Conservation (phyloP, 2,797 vertebrate species). For the Pyrocephalus nanus region DNA sequence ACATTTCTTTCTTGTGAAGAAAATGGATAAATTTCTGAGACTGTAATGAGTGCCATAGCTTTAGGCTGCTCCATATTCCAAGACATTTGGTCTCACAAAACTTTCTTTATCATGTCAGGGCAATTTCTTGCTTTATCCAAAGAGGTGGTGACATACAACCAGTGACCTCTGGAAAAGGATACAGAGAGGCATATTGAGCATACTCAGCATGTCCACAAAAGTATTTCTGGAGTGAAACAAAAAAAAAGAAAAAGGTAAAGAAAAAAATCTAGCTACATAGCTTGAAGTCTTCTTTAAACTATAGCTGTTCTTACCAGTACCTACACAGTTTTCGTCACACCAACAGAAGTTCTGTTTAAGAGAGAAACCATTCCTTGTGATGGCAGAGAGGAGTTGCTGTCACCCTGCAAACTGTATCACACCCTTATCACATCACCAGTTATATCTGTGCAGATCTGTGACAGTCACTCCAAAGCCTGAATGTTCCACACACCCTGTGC, state of each 20-base stretch:
- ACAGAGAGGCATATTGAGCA: background rate
- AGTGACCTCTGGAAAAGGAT: background rate
- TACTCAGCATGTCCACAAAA: background rate
- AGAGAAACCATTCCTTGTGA: background rate
- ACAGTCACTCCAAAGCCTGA: background rate
- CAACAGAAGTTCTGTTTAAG: background rate
- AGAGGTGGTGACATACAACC: background rate
- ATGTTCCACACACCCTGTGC: background rate
- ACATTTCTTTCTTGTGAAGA: background rate
- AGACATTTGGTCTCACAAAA: background rate
- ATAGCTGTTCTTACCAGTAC: background rate
- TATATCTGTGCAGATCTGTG: background rate
- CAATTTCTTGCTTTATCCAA: background rate
- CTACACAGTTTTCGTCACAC: background rate
- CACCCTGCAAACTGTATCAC: background rate
- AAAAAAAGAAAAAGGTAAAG: background rate
- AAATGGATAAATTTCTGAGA: background rate
- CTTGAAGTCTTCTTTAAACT: background rate
- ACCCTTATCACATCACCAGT: background rate
- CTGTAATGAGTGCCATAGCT: background rate
- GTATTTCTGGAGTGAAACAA: background rate
- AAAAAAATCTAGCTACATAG: fast-evolving
- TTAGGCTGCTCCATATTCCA: background rate
- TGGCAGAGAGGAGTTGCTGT: background rate
- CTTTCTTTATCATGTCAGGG: background rate